These are phyloP conservation scores for Colinus virginianus DNA, from an alignment of 2,113 vertebrate genomes.

Conservation along the genomic window DNA sequence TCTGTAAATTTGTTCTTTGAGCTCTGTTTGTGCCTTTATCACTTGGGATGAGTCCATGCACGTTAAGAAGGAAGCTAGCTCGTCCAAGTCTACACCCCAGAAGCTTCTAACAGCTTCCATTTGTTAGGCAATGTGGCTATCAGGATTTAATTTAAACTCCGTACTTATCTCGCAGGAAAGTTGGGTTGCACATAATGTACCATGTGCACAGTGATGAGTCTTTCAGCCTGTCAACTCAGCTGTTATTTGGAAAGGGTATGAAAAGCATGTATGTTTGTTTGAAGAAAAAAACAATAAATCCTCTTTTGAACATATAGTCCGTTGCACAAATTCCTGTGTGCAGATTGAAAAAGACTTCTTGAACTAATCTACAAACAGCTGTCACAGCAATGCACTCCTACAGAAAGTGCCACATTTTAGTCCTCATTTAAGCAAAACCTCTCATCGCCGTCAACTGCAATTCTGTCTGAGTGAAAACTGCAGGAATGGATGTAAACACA, in stretches of 20 bases:
- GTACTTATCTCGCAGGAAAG: constrained; percentile 37
- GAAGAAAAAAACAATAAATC: not conserved
- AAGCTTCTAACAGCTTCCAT: not conserved
- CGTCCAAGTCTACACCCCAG: not conserved
- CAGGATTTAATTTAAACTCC: constrained; percentile 33
- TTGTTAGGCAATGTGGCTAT: not conserved
- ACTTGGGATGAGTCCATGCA: not conserved
- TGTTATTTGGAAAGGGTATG: constrained; percentile 67
- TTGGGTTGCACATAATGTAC: constrained; percentile 42
- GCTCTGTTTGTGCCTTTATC: not conserved
- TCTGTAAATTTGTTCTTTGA: not conserved
- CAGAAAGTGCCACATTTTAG: constrained; percentile 56
- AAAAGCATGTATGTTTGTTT: constrained; percentile 65
- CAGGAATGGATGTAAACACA: not conserved
- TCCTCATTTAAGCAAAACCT: constrained; percentile 26
- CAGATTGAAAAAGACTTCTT: constrained; percentile 49
- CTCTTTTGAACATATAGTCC: constrained; percentile 62
- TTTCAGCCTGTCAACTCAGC: constrained; percentile 73
- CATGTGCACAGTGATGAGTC: constrained; percentile 64
- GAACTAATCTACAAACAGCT: constrained; percentile 69
- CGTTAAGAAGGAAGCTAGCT: not conserved
- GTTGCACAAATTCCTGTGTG: constrained; percentile 39
- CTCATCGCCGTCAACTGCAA: not conserved
- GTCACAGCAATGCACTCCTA: constrained; percentile 41
- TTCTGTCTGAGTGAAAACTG: not conserved